Evolutionary conservation across 2,888 invertebrate genomes (phyloP).

Genomic region (Andrena trimmerana): DNA sequence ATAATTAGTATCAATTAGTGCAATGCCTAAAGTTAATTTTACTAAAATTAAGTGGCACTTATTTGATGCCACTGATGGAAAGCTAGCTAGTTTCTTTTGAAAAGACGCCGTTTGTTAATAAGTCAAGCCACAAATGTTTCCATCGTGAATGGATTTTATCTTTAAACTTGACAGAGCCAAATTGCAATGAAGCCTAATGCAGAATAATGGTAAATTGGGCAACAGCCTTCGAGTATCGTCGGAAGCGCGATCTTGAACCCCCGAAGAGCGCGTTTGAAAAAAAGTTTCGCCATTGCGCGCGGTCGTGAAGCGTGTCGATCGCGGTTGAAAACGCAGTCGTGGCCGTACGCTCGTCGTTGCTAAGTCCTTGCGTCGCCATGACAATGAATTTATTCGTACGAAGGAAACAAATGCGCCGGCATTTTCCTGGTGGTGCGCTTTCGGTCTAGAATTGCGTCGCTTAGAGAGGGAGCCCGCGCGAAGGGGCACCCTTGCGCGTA

Average conservation of each 20-base stretch:
- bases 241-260: constrained; percentile 18
- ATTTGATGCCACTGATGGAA: too few species aligned
- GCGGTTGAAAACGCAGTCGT: not conserved
- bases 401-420: constrained; percentile 25
- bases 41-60: too few species aligned
- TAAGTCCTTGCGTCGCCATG: constrained; percentile 41
- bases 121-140: too few species aligned
- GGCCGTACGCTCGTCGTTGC: not conserved
- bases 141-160: too few species aligned
- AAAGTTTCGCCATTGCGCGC: constrained; percentile 6
- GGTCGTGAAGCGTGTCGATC: constrained; percentile 41
- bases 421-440: constrained; percentile 20
- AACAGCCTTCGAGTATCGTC: not conserved
- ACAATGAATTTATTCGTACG: constrained; percentile 38
- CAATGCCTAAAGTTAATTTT: too few species aligned
- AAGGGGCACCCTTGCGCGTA: constrained; percentile 60
- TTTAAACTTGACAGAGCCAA: too few species aligned
- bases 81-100: too few species aligned
- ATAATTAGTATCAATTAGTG: too few species aligned
- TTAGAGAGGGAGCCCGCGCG: not conserved
- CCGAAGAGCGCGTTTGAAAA: not conserved
- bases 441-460: not conserved
- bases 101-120: too few species aligned
- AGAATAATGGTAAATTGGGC: too few species aligned
- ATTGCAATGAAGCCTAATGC: too few species aligned